Percentiles rank a stretch among this genome's conserved stretches.
Conservation (phyloP, 2,888 invertebrate species). For the Ennomos quercinarius region DNA sequence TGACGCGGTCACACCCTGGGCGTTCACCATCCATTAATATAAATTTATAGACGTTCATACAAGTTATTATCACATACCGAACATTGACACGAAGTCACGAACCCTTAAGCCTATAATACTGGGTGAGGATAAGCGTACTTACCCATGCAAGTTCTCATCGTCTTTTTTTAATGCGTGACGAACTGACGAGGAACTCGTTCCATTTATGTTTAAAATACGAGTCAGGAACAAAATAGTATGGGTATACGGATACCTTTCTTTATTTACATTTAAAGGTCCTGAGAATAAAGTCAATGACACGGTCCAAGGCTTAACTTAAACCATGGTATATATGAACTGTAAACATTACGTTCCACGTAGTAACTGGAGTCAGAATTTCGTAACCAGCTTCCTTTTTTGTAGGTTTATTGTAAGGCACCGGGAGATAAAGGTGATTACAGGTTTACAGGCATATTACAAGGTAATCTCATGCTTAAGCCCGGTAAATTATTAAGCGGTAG, state of each 20-base stretch:
- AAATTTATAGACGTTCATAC: slow-evolving; percentile 44
- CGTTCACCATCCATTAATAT: slow-evolving; percentile 59
- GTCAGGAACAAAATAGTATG: slow-evolving; percentile 32
- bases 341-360: slow-evolving; percentile 44
- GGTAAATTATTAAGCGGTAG: slow-evolving; percentile 26
- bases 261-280: slow-evolving; percentile 51
- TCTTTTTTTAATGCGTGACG: slow-evolving; percentile 37
- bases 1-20: slow-evolving; percentile 69
- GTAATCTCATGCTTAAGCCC: slow-evolving; percentile 49
- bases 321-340: slow-evolving; percentile 34
- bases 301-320: slow-evolving; percentile 44
- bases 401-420: slow-evolving; percentile 33
- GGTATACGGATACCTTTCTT: slow-evolving; percentile 47
- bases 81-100: slow-evolving; percentile 8
- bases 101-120: no score
- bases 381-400: slow-evolving; percentile 47
- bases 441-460: slow-evolving; percentile 45
- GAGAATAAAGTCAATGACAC: slow-evolving; percentile 55
- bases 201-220: slow-evolving; percentile 24
- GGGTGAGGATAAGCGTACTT: slow-evolving; percentile 2
- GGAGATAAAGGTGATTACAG: slow-evolving; percentile 54
- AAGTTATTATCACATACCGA: slow-evolving; percentile 20
- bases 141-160: slow-evolving; percentile 20
- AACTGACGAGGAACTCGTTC: slow-evolving; percentile 23
- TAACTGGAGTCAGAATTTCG: slow-evolving; percentile 42